Base-by-base conservation (phyloP, 2,113 vertebrate genomes). In the Pelusios castaneus region DNA sequence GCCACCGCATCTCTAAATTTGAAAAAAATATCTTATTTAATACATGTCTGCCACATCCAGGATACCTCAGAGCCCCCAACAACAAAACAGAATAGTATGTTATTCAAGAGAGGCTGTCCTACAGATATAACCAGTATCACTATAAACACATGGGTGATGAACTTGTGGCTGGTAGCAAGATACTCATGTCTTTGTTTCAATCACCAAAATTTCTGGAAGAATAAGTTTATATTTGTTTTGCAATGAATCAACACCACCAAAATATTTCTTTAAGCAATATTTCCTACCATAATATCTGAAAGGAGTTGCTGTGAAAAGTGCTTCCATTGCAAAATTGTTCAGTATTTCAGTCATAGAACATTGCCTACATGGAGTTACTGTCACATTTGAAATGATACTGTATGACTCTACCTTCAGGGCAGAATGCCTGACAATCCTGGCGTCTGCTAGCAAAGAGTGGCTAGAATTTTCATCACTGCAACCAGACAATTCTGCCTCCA, bases 401-500 rank as follows among this genome's bases (percentile, higher is more conserved):
- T 1, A 1, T 16, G 79, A 52, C 34, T 88, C 49, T 81, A 5
- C 31, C 85, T 82, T n/a, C 38, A 25, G 70, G 41, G 63, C 52
- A 89, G 54, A 90, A 77, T 29, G 31, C 52, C 38, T 5, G 2
- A 67, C 88, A 84, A 56, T 10, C 3, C n/a, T 38, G 63, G 86
- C 80, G 84, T 85, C 24, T 94, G 29, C 85, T 75, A 86, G 25
- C 4, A 87, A 58, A 93, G 60, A 94, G 25, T 82, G 52, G n/a
- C 1, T 5, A 2, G n/a, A 41, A 54, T 52, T 97, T 95, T 96
- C 81, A 91, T 95, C 91, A 88, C 55, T 90, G 43, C 31, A 78
- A 94, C 60, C 81, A 89, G 58, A 94, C 80, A 96, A 83, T 34
- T 91, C 63, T 93, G 84, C 49, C 83, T 94, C 52, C 85, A 19